A percentile compares a stretch with the other conserved stretches of the same genome.
Evolutionary conservation across 2,797 vertebrate genomes (phyloP).

Genomic region (Rachycentron canadum): DNA sequence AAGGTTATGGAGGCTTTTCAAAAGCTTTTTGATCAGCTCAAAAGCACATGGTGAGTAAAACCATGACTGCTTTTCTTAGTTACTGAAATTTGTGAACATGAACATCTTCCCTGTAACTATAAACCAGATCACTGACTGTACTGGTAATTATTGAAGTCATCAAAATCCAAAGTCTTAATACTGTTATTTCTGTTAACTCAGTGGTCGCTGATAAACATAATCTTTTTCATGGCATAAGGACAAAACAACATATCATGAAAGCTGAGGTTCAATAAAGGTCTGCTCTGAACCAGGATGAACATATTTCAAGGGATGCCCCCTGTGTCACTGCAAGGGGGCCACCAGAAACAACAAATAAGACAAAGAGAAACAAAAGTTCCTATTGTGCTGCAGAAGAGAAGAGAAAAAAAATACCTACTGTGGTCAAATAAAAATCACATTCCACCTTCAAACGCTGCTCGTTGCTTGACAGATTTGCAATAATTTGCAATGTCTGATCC

Average conservation of each 20-base stretch:
- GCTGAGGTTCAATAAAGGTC: conserved; percentile 39
- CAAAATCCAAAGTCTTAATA: no score
- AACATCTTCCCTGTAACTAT: conserved; percentile 20
- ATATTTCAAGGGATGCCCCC: conserved; percentile 46
- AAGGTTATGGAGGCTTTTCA: conserved; percentile 22
- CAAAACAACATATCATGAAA: conserved; percentile 51
- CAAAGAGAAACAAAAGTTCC: conserved; percentile 59
- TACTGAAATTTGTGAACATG: conserved; percentile 39
- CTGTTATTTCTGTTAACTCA: not conserved
- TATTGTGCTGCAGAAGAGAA: conserved; percentile 52
- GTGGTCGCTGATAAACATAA: not conserved
- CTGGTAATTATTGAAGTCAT: conserved; percentile 18
- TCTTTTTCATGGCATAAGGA: conserved; percentile 5
- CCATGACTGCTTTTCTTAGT: conserved; percentile 55
- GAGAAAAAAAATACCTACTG: not conserved
- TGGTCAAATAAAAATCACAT: conserved; percentile 21
- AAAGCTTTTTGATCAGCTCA: conserved; percentile 35
- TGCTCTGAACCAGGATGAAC: conserved; percentile 55
- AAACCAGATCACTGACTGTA: conserved; percentile 33
- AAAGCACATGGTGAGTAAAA: conserved; percentile 33
- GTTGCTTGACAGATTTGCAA: no score
- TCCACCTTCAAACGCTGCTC: conserved; percentile 6
- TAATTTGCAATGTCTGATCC: no score
- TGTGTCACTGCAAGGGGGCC: conserved; percentile 55
- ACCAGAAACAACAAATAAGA: conserved; percentile 72